These are phyloP conservation scores for Marasmarcha lunaedactyla DNA, from an alignment of 2,888 invertebrate species.

Conservation along the genomic window DNA sequence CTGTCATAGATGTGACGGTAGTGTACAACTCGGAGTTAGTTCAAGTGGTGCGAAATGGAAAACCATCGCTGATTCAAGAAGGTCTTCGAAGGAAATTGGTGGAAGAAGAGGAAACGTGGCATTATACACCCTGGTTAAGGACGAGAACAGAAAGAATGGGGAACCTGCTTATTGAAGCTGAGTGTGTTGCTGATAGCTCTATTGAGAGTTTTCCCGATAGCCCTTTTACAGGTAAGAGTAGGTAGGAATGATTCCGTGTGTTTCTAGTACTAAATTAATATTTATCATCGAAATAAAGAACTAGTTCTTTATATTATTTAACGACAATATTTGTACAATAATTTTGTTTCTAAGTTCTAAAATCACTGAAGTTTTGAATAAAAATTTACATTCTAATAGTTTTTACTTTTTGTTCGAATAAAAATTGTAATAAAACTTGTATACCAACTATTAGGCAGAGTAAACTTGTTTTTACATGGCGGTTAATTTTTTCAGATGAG, in stretches of 20 bases:
- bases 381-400: background rate
- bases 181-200: conserved; percentile 34
- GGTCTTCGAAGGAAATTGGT: conserved; percentile 30
- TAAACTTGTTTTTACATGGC: too few species aligned
- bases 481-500: conserved; percentile 24
- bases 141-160: conserved; percentile 38
- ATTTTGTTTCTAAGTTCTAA: too few species aligned
- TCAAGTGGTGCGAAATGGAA: too few species aligned
- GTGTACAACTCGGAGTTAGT: too few species aligned
- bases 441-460: too few species aligned
- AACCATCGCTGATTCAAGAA: background rate
- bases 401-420: background rate
- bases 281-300: too few species aligned
- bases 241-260: too few species aligned
- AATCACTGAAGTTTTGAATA: too few species aligned
- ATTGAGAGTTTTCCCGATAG: conserved; percentile 71
- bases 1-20: too few species aligned
- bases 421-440: too few species aligned
- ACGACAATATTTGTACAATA: too few species aligned
- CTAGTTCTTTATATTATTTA: too few species aligned
- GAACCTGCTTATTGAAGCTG: conserved; percentile 27
- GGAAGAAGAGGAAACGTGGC: conserved; percentile 42
- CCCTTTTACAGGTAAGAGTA: conserved; percentile 45
- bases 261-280: conserved; percentile 1
- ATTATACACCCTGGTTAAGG: conserved; percentile 54